These are phyloP conservation scores for Falcunculus frontatus DNA, from an alignment of 2,113 vertebrate genomes.

Conservation along the genomic window DNA sequence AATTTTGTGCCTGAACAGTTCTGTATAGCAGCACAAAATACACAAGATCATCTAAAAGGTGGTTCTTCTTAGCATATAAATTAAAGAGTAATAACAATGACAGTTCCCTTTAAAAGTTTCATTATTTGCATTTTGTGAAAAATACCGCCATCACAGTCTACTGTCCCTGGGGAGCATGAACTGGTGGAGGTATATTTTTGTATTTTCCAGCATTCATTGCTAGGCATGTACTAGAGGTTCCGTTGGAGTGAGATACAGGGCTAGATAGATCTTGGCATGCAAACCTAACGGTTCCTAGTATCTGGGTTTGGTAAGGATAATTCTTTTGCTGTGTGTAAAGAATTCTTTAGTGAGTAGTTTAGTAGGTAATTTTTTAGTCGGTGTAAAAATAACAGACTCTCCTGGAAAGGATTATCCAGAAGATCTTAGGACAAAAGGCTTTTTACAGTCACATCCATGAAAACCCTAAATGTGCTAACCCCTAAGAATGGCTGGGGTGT, in stretches of 20 bases:
- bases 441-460: background rate
- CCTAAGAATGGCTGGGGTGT: background rate
- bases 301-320: background rate
- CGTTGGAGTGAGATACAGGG: background rate
- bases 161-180: background rate
- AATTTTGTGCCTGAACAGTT: background rate
- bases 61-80: background rate
- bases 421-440: background rate
- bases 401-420: background rate
- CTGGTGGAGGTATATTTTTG: background rate
- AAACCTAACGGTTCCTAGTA: background rate
- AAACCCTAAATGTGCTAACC: background rate
- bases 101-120: background rate
- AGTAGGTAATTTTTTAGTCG: background rate
- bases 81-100: background rate
- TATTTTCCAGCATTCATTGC: background rate
- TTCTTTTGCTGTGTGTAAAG: background rate
- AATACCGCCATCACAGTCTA: background rate
- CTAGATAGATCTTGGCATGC: background rate
- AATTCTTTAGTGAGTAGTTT: background rate
- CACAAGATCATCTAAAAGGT: background rate
- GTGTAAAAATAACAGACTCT: background rate
- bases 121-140: background rate
- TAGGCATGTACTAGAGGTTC: background rate
- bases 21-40: background rate